These are phyloP conservation scores for Prosopocoilus inquinatus DNA, from an alignment of 2,888 invertebrate genomes.

Conservation along the genomic window DNA sequence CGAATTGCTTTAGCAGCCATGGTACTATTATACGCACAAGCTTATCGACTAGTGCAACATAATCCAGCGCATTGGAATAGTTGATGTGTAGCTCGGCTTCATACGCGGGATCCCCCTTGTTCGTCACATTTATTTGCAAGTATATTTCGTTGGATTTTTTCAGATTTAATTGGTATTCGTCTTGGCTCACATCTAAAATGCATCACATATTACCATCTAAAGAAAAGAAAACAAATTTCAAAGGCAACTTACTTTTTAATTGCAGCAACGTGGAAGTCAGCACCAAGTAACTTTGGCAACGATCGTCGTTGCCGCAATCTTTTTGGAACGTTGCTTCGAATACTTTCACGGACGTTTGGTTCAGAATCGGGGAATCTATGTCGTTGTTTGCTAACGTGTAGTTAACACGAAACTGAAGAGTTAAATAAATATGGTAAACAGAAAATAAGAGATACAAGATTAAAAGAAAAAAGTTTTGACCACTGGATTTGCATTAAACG, in stretches of 20 bases:
- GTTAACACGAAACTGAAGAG: slow-evolving; percentile 70
- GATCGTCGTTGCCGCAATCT: slow-evolving; percentile 85
- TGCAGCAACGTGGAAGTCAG: slow-evolving; percentile 59
- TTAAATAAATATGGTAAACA: no score
- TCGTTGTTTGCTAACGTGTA: slow-evolving; percentile 76
- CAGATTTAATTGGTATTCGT: slow-evolving; percentile 57
- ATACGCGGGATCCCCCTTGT: slow-evolving; percentile 85
- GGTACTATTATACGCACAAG: slow-evolving; percentile 60
- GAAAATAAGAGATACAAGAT: no score
- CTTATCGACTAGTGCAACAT: slow-evolving; percentile 66
- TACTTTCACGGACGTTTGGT: slow-evolving; percentile 76
- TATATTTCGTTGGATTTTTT: slow-evolving; percentile 77
- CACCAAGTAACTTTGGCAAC: slow-evolving; percentile 80
- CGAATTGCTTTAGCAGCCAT: no score
- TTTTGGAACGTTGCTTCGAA: slow-evolving; percentile 87
- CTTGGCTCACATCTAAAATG: slow-evolving; percentile 40
- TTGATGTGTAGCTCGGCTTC: slow-evolving; percentile 78
- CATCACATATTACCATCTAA: neutral
- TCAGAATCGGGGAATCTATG: slow-evolving; percentile 81
- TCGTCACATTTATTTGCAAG: slow-evolving; percentile 72
- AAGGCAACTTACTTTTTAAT: slow-evolving; percentile 18
- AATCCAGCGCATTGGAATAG: slow-evolving; percentile 77
- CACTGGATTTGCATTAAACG: no score
- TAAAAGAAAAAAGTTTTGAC: no score
- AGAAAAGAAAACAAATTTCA: neutral